phyloP scores from a whole-genome alignment of 64 coral and sea anemone species.

The Porites lutea region DNA sequence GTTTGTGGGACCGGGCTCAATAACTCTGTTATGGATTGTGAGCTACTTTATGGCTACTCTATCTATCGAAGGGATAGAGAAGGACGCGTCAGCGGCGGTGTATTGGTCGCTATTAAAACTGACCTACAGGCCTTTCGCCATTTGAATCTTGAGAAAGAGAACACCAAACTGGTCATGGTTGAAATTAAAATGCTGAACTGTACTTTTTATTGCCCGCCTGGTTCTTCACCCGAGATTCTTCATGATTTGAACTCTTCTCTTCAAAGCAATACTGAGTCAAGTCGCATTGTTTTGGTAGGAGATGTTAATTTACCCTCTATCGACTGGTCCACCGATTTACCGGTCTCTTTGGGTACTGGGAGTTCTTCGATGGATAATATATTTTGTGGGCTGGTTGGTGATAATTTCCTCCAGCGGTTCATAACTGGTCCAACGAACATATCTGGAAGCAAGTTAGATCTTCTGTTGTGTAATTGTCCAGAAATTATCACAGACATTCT shows the following conservation, averaged over 20 bases:
- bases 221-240: background rate
- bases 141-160: constrained; percentile 44
- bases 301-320: constrained; percentile 46
- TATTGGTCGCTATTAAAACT: constrained; percentile 14
- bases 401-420: constrained; percentile 46
- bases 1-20: constrained; percentile 35
- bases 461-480: constrained; percentile 47
- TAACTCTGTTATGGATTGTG: background rate
- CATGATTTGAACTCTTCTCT: constrained; percentile 30
- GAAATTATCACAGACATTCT: constrained; percentile 41
- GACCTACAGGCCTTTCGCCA: constrained; percentile 52
- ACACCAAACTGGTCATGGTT: constrained; percentile 37
- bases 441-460: constrained; percentile 60
- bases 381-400: constrained; percentile 21
- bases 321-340: constrained; percentile 32
- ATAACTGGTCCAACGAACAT: constrained; percentile 59
- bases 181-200: constrained; percentile 23
- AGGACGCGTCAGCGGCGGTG: constrained; percentile 19
- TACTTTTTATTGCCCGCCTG: constrained; percentile 46
- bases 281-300: constrained; percentile 17
- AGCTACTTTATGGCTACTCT: constrained; percentile 23
- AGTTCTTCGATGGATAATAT: constrained; percentile 6
- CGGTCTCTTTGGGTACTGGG: background rate
- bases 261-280: constrained; percentile 30
- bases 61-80: constrained; percentile 42